phyloP scores from a whole-genome alignment of 1,140 invertebrate genomes.

The Armadillidium nasatum region DNA sequence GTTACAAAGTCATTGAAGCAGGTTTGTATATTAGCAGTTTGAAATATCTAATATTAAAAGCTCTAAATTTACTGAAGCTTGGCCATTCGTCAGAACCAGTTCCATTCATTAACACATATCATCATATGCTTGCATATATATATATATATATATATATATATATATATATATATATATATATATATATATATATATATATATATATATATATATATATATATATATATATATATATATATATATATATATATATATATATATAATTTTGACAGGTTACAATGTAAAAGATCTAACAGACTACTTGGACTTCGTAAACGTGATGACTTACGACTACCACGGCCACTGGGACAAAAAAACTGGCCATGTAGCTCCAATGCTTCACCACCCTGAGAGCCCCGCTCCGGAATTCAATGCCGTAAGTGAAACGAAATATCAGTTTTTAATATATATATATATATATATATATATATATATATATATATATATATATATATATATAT shows the following conservation, averaged over 20 bases:
- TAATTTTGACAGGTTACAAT: slow-evolving; percentile 66
- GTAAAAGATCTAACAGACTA: slow-evolving; percentile 64
- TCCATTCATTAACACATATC: too few species aligned
- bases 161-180: slow-evolving; percentile 3
- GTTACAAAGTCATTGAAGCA: slow-evolving; percentile 53
- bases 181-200: slow-evolving; percentile 9
- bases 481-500: too few species aligned
- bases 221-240: slow-evolving; percentile 29
- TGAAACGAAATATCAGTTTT: slow-evolving; percentile 18
- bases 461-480: too few species aligned
- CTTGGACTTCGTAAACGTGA: slow-evolving; percentile 78
- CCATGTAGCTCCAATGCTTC: slow-evolving; percentile 72
- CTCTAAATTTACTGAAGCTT: too few species aligned
- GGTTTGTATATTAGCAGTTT: slow-evolving; percentile 43
- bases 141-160: slow-evolving; percentile 7
- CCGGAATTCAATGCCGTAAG: slow-evolving; percentile 52
- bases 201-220: slow-evolving; percentile 17
- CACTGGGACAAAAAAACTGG: slow-evolving; percentile 77
- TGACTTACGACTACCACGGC: slow-evolving; percentile 82
- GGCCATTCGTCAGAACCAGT: too few species aligned
- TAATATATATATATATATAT: too few species aligned
- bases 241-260: slow-evolving; percentile 25
- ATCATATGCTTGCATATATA: too few species aligned
- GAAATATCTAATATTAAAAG: too few species aligned
- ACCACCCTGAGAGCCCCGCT: slow-evolving; percentile 67